A percentile compares a stretch with the other conserved stretches of the same genome.
Conservation (phyloP, 2,888 invertebrate species). For the Muscina levida region DNA sequence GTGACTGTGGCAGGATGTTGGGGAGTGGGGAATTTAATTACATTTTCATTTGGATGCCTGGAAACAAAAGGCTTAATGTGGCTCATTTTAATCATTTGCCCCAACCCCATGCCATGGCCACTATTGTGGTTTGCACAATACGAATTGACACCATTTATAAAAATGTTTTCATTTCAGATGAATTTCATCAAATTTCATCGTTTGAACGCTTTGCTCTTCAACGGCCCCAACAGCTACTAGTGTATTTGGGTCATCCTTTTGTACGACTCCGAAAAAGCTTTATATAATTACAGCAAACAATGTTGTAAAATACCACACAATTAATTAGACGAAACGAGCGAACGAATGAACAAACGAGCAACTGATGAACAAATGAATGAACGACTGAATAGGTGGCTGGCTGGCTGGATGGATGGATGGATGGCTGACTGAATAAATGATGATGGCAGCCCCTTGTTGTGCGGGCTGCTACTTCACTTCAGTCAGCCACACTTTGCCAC, state of each 20-base stretch:
- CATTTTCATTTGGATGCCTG: slow-evolving; percentile 10
- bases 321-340: slow-evolving; percentile 54
- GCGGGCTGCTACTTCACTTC: not conserved
- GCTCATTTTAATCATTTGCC: slow-evolving; percentile 12
- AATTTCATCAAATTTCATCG: slow-evolving; percentile 41
- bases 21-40: slow-evolving; percentile 11
- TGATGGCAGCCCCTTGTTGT: not conserved
- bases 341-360: slow-evolving; percentile 31
- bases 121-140: slow-evolving; percentile 22
- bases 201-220: slow-evolving; percentile 27
- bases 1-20: not conserved
- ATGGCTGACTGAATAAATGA: not conserved
- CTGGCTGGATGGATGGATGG: not conserved
- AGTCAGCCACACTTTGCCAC: not conserved
- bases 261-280: slow-evolving; percentile 41
- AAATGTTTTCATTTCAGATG: slow-evolving; percentile 50
- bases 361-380: slow-evolving; percentile 32
- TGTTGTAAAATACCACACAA: slow-evolving; percentile 58
- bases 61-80: slow-evolving; percentile 12
- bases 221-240: not conserved
- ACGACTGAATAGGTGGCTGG: slow-evolving; percentile 11
- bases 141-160: slow-evolving; percentile 49
- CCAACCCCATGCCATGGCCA: not conserved
- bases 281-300: slow-evolving; percentile 53
- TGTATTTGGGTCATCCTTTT: slow-evolving; percentile 42